Evolutionary conservation across 2,888 invertebrate species (phyloP).

Genomic region (Eilema sororculum): DNA sequence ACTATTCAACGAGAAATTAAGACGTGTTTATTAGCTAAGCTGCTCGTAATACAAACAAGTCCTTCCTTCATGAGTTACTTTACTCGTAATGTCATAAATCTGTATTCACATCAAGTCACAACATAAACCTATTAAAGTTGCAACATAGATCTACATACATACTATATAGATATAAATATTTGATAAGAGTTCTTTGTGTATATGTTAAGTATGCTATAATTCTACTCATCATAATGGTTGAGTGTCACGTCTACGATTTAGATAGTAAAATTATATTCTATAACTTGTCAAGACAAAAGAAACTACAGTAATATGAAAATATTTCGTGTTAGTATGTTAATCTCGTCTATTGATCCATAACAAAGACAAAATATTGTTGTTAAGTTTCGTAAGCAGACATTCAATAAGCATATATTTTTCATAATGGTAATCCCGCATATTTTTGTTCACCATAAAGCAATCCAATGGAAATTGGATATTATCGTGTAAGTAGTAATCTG

Average conservation of each 20-base stretch:
- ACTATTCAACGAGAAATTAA: constrained; percentile 84
- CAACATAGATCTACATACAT: constrained; percentile 29
- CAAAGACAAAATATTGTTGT: constrained; percentile 36
- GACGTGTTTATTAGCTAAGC: constrained; percentile 83
- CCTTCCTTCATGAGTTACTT: constrained; percentile 77
- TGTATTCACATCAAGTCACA: constrained; percentile 68
- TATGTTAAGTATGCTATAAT: constrained; percentile 15
- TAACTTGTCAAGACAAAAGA: constrained; percentile 26
- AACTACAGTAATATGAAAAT: constrained; percentile 27
- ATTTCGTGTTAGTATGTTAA: constrained; percentile 37
- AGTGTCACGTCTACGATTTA: neutral
- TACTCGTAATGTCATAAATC: constrained; percentile 73
- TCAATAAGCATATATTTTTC: constrained; percentile 46
- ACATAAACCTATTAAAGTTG: constrained; percentile 59
- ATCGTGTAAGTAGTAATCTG: constrained; percentile 62
- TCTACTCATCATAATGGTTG: constrained; percentile 2
- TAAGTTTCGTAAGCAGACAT: constrained; percentile 26
- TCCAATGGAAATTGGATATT: constrained; percentile 48
- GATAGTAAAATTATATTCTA: constrained; percentile 15
- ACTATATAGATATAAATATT: neutral
- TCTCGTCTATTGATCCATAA: constrained; percentile 32
- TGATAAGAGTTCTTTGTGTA: constrained; percentile 9
- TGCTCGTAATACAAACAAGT: constrained; percentile 82
- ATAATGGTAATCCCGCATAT: constrained; percentile 35
- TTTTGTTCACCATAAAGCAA: constrained; percentile 44